Conservation (phyloP, 2,797 vertebrate genomes). For the Parauchenoglanis punctatus region DNA sequence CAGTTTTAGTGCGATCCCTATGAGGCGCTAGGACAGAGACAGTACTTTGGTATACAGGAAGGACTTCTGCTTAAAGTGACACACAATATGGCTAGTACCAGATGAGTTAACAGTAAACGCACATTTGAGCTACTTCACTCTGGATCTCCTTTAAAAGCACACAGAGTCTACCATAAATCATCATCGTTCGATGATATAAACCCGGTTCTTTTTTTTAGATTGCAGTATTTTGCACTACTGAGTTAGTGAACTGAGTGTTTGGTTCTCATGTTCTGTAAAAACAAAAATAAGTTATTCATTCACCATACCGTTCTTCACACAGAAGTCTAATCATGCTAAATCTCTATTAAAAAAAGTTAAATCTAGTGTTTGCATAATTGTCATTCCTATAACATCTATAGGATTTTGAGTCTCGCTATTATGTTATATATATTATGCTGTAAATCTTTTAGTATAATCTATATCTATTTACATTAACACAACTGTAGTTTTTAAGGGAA, state of each 20-base stretch:
- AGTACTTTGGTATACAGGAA: background rate
- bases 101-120: conserved; percentile 38
- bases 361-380: conserved; percentile 64
- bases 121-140: background rate
- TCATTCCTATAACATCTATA: conserved; percentile 60
- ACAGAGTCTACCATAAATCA: conserved; percentile 23
- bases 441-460: conserved; percentile 53
- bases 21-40: background rate
- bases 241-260: background rate
- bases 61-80: background rate
- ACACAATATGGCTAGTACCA: conserved; percentile 50
- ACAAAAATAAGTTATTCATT: conserved; percentile 35
- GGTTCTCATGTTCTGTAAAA: conserved; percentile 43
- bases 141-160: background rate
- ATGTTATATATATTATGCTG: conserved; percentile 64
- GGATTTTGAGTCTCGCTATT: conserved; percentile 45
- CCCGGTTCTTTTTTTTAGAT: background rate
- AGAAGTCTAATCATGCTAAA: conserved; percentile 67
- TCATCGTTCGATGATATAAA: conserved; percentile 28
- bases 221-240: background rate
- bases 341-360: conserved; percentile 54
- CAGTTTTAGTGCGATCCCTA: background rate
- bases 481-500: conserved; percentile 31
- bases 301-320: conserved; percentile 27
- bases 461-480: conserved; percentile 70